phyloP scores from a whole-genome alignment of 2,113 vertebrate species.

The Cottus gobio region DNA sequence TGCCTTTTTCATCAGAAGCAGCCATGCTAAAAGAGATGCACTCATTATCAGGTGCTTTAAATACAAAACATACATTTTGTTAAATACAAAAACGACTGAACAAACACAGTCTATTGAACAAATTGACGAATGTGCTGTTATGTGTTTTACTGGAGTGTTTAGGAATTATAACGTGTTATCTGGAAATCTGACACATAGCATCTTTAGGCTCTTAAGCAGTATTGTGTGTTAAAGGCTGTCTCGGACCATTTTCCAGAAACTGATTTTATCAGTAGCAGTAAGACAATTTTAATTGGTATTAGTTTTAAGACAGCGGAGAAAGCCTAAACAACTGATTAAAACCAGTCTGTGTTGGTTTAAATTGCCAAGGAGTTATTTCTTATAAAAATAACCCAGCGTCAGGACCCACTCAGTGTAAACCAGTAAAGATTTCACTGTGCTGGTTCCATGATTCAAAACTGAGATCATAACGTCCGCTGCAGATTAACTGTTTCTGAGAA shows the following conservation, averaged over 20 bases:
- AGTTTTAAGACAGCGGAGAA: background rate
- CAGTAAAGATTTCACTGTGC: conserved; percentile 7
- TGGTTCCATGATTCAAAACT: background rate
- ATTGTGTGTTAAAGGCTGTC: conserved; percentile 43
- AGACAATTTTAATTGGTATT: background rate
- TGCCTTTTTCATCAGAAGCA: background rate
- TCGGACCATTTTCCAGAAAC: conserved; percentile 62
- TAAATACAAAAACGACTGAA: no score
- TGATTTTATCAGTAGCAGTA: conserved; percentile 20
- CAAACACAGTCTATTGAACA: background rate
- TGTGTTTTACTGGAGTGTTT: conserved; percentile 7
- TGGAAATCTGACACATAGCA: conserved; percentile 59
- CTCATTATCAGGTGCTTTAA: conserved; percentile 21
- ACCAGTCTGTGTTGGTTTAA: background rate
- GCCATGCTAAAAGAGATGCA: background rate
- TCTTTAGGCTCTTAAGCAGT: conserved; percentile 33
- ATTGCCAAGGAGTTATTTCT: background rate
- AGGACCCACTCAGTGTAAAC: conserved; percentile 7
- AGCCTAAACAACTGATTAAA: background rate
- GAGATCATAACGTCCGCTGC: background rate
- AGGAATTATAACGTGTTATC: conserved; percentile 59
- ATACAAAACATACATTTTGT: no score
- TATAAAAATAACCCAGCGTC: background rate
- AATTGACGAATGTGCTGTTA: conserved; percentile 5
- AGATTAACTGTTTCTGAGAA: conserved; percentile 53